Conservation (phyloP, 2,113 vertebrate species). For the Myxocyprinus asiaticus region DNA sequence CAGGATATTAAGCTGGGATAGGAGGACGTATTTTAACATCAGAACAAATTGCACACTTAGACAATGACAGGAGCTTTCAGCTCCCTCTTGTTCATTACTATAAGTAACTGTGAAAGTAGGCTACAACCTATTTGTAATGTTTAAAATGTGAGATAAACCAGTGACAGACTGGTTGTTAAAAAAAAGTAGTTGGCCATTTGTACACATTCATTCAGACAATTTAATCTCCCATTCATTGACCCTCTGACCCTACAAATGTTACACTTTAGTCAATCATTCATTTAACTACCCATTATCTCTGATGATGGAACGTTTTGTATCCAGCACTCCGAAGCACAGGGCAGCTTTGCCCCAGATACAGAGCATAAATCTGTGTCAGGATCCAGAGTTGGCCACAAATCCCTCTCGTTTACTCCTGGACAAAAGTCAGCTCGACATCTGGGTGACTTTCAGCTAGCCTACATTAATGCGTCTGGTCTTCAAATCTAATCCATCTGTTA, state of each 20-base stretch:
- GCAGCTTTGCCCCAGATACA: constrained; percentile 56
- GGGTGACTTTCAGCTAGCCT: constrained; percentile 60
- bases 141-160: too few relatives aligned
- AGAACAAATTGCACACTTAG: background rate
- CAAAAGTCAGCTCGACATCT: constrained; percentile 63
- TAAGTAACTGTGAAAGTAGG: constrained; percentile 29
- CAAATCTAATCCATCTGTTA: constrained; percentile 12
- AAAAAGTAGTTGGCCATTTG: background rate
- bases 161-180: background rate
- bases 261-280: background rate
- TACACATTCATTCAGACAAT: background rate
- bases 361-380: constrained; percentile 53
- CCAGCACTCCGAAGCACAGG: constrained; percentile 38
- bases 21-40: too few relatives aligned
- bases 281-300: constrained; percentile 29
- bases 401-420: constrained; percentile 49
- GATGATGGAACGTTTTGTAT: constrained; percentile 41
- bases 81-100: constrained; percentile 35
- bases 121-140: constrained; percentile 26
- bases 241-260: background rate
- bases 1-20: too few relatives aligned
- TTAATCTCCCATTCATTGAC: background rate
- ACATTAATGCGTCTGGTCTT: constrained; percentile 39
- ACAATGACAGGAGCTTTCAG: background rate
- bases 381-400: constrained; percentile 57